Percentiles rank a stretch among this genome's conserved stretches.
phyloP scores from a whole-genome alignment of 2,113 vertebrate species.

The Ictidomys tridecemlineatus region DNA sequence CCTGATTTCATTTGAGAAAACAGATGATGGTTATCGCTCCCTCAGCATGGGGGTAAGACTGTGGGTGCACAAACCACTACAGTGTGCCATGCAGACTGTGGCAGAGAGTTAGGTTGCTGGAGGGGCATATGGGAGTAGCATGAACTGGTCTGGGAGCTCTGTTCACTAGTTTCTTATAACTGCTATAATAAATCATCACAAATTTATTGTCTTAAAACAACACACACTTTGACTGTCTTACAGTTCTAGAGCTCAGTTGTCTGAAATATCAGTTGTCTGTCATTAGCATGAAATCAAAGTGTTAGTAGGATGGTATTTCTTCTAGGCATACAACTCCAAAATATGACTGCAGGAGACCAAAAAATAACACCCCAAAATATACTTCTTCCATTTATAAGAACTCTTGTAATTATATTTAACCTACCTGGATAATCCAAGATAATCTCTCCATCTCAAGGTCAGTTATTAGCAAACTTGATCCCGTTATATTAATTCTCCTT shows the following conservation, averaged over 20 bases:
- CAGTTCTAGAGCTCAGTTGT: neutral
- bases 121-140: neutral
- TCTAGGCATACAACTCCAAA: neutral
- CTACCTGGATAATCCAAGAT: neutral
- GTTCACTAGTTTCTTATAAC: neutral
- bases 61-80: neutral
- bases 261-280: neutral
- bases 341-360: no score
- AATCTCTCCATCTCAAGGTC: neutral
- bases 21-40: neutral
- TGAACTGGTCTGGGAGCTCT: no score
- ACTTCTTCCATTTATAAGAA: neutral
- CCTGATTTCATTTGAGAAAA: neutral
- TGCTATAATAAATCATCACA: neutral
- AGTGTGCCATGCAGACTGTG: no score
- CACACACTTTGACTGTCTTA: neutral
- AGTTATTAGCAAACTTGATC: neutral
- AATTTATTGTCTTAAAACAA: neutral
- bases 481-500: neutral
- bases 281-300: neutral
- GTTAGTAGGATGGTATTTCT: neutral
- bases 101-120: neutral
- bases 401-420: neutral
- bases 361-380: no score
- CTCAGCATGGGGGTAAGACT: neutral